Evolutionary conservation across 2,797 vertebrate species (phyloP), one percentile per base, ranked within the genome.

Genomic region (Crocidura indochinensis): DNA sequence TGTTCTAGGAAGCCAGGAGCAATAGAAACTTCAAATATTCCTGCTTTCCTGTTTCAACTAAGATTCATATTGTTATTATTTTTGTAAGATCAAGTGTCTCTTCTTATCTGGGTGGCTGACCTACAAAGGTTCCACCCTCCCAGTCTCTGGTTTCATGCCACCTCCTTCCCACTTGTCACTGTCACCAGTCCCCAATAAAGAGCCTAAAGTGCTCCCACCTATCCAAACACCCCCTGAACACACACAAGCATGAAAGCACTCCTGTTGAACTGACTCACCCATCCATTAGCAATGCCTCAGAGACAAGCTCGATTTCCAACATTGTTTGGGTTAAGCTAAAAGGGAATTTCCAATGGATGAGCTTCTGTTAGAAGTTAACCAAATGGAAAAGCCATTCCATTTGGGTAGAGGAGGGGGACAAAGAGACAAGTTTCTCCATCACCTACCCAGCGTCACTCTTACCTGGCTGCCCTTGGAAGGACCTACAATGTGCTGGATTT

Each of bases 401-500:
- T 31, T 69, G 10, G 17, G 15, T 44, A n/a, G 76, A 69, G 10
- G n/a, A 81, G 1, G 4, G 1, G 2, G 72, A 17, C 3, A 8
- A 56, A 26, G 10, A 51, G 62, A 46, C 8, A 3, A 1, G 22
- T 29, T n/a, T 53, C 86, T 85, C 56, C 47, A n/a, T 6, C 10
- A 12, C 4, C 31, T 62, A 62, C 10, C 2, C 4, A 51, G 1
- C 26, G 27, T 38, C 7, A 22, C 12, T 10, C 26, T 19, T 10
- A 15, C 6, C 5, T 8, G 12, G 6, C 2, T 0, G 3, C 0
- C 44, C 29, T 19, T 24, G 9, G 19, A 64, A 88, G 56, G 29
- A 38, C 6, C 27, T 38, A 11, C 71, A 49, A 0, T 10, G 14
- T 44, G 47, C 27, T 9, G 8, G 38, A 26, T 2, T 8, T 73